Percentiles rank a stretch among this genome's conserved stretches.
Conservation (phyloP, 2,888 invertebrate species). For the Metellina segmentata region DNA sequence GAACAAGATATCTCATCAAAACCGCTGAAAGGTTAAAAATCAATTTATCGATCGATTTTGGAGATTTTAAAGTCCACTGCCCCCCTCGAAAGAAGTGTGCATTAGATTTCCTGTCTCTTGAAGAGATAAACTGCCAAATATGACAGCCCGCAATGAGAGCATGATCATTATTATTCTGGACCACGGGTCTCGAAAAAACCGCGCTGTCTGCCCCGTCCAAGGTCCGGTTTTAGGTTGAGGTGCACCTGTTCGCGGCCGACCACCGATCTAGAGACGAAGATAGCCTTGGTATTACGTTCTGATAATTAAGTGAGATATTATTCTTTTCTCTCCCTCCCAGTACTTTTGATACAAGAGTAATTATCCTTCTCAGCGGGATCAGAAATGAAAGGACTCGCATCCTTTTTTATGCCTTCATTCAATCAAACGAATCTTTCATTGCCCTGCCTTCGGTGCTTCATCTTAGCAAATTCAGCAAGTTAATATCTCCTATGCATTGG, state of each 20-base stretch:
- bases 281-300: neutral
- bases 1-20: too few relatives aligned
- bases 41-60: too few relatives aligned
- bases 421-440: neutral
- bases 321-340: neutral
- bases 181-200: constrained; percentile 36
- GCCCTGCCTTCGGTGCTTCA: neutral
- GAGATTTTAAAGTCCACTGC: too few relatives aligned
- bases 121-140: constrained; percentile 13
- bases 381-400: neutral
- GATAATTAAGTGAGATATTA: neutral
- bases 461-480: neutral
- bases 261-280: neutral
- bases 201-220: constrained; percentile 16
- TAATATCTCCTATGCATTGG: neutral
- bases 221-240: constrained; percentile 33
- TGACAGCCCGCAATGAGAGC: neutral
- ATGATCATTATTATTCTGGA: constrained; percentile 25
- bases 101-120: neutral
- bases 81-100: too few relatives aligned
- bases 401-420: neutral
- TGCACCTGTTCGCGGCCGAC: neutral
- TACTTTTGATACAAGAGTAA: constrained; percentile 12
- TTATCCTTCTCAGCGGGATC: neutral
- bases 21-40: too few relatives aligned